Percentiles rank a stretch among this genome's conserved stretches.
These are phyloP conservation scores for Pemphigus obesinymphae DNA, from an alignment of 1,140 invertebrate species.

Conservation along the genomic window DNA sequence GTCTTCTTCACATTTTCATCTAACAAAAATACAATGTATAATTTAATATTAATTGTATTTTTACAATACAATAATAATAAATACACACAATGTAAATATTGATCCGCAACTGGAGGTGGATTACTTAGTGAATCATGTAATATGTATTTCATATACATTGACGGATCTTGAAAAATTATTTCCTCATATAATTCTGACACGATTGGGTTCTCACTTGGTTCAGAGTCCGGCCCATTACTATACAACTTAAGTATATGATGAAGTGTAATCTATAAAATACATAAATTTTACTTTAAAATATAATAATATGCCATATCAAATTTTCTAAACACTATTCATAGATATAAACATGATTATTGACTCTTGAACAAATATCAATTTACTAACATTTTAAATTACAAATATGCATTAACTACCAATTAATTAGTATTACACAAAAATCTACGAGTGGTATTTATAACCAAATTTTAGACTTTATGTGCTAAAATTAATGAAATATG, in stretches of 20 bases:
- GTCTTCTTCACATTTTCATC: conserved; percentile 88
- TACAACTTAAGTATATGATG: conserved; percentile 96
- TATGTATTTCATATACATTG: conserved; percentile 80
- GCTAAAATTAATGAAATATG: too few species aligned
- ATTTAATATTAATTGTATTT: too few species aligned
- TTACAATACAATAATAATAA: conserved; percentile 20
- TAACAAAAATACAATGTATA: conserved; percentile 53
- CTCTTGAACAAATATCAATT: too few species aligned
- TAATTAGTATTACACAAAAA: too few species aligned
- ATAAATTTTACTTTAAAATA: too few species aligned
- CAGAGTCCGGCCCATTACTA: conserved; percentile 66
- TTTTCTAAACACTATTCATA: too few species aligned
- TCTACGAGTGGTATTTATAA: too few species aligned
- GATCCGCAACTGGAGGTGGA: conserved; percentile 65
- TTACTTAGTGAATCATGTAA: conserved; percentile 72
- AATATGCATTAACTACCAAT: too few species aligned
- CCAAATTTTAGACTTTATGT: too few species aligned
- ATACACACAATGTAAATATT: conserved; percentile 86
- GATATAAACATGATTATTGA: too few species aligned
- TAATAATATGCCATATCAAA: too few species aligned
- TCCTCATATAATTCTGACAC: conserved; percentile 71
- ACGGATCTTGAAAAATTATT: conserved; percentile 95
- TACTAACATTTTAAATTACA: too few species aligned
- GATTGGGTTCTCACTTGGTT: conserved; percentile 61
- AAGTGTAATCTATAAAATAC: conserved; percentile 72